These are phyloP conservation scores for Falco concolor DNA, from an alignment of 2,797 vertebrate species.

Conservation along the genomic window DNA sequence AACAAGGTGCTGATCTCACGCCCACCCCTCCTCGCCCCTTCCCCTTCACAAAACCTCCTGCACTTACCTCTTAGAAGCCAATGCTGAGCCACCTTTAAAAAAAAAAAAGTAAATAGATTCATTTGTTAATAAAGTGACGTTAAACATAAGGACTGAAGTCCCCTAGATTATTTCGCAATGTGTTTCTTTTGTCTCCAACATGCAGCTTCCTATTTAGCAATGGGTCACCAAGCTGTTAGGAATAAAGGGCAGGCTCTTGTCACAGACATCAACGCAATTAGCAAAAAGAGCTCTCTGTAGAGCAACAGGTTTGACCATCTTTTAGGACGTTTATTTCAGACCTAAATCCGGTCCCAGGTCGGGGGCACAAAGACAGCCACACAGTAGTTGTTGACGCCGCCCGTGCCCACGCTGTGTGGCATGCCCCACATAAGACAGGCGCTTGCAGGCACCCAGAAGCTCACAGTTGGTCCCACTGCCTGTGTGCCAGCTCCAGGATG, in stretches of 20 bases:
- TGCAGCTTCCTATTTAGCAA: background rate
- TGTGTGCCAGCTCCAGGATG: background rate
- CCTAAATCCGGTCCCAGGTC: background rate
- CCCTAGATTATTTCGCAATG: background rate
- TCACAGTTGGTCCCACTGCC: fast-evolving
- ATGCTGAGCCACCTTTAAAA: background rate
- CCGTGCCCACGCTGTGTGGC: background rate
- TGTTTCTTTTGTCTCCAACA: background rate
- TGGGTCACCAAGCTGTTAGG: background rate
- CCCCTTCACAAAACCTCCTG: background rate
- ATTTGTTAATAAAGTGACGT: background rate
- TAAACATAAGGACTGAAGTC: background rate
- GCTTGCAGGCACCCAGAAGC: background rate
- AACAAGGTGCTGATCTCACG: background rate
- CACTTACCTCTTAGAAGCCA: background rate
- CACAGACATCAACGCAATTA: background rate
- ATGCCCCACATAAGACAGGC: background rate
- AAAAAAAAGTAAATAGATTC: background rate
- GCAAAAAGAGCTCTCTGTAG: background rate
- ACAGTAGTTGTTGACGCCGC: background rate
- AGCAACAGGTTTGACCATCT: background rate
- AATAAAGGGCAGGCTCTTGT: background rate
- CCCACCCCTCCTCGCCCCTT: background rate
- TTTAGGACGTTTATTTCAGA: background rate
- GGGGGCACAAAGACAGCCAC: background rate